Evolutionary conservation across 2,113 vertebrate species (phyloP), one percentile per base, ranked within the genome.

Genomic region (Megalops atlanticus): DNA sequence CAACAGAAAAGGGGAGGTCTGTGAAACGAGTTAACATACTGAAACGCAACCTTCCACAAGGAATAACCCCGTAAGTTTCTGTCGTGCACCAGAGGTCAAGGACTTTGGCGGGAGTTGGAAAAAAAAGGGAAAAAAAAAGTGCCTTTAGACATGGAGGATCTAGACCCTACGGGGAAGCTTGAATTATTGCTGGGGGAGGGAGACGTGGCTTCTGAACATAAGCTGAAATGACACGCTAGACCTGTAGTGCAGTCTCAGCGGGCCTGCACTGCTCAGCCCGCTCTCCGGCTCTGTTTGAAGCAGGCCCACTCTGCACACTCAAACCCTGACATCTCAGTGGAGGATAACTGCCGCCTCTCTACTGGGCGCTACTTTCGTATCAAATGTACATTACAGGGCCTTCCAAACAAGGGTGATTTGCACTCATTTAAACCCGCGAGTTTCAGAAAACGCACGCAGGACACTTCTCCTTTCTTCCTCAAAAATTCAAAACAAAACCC

Each of bases 401-500:
- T 58, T 58, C 49, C 15, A 18, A 18, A 18, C 16, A 18, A 18
- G 1, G 12, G 18, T 49, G 58, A n/a, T 1, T n/a, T 31, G 7
- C 12, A 2, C 24, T 24, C 4, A 31, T 64, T 64, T 27, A 64
- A 31, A 64, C 11, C 2, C 24, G 31, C 7, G 27, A 64, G 4
- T 31, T 31, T 64, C 18, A 64, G n/a, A 24, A 58, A 52, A 16
- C 21, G 11, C 24, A 58, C 21, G n/a, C 1, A n/a, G 27, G 58
- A 64, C 5, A n/a, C 58, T 64, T 64, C 31, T n/a, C 4, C 10
- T n/a, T 73, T 43, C 38, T 85, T 70, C 52, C 38, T 86, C 80
- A 79, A 41, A 86, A 83, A 80, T 41, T 27, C 38, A 79, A 73
- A 72, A 38, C 81, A 77, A 81, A 49, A 80, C 2, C 64, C 33